phyloP scores from a whole-genome alignment of 2,888 invertebrate species.

The Augiades crinisus region DNA sequence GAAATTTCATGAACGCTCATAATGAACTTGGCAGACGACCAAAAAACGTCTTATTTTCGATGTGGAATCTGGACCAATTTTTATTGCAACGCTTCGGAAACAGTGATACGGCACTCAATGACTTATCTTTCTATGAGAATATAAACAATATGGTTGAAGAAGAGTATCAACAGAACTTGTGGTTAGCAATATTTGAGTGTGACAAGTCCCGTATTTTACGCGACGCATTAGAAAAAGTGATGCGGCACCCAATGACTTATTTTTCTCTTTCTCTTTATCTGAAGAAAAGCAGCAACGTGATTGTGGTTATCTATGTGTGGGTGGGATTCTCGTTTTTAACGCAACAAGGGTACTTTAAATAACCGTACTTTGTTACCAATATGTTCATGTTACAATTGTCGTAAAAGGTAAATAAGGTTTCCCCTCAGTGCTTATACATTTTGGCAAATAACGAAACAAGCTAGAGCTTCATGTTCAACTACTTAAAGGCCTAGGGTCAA shows the following conservation, averaged over 20 bases:
- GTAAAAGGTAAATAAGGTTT: too few relatives aligned
- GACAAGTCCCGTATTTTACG: too few relatives aligned
- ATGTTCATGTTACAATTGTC: too few relatives aligned
- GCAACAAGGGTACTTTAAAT: too few relatives aligned
- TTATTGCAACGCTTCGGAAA: conserved; percentile 77
- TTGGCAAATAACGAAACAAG: too few relatives aligned
- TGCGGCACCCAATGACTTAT: conserved; percentile 64
- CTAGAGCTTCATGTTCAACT: too few relatives aligned
- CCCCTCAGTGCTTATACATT: too few relatives aligned
- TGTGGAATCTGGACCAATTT: conserved; percentile 81
- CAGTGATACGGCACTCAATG: conserved; percentile 66
- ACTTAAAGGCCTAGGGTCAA: too few relatives aligned
- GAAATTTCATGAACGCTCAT: conserved; percentile 82
- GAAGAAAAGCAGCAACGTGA: background rate
- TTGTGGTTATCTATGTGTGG: background rate
- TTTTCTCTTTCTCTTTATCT: conserved; percentile 2
- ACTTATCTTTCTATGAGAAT: conserved; percentile 40
- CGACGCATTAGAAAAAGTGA: conserved; percentile 72
- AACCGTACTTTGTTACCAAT: too few relatives aligned
- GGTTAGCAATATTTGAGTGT: background rate
- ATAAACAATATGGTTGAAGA: conserved; percentile 1
- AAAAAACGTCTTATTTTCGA: conserved; percentile 82
- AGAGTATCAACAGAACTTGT: conserved; percentile 1
- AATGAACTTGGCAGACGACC: conserved; percentile 81
- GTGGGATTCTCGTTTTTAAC: too few relatives aligned